Base-by-base conservation (phyloP, 1,140 invertebrate species). In the Dendroctonus valens region DNA sequence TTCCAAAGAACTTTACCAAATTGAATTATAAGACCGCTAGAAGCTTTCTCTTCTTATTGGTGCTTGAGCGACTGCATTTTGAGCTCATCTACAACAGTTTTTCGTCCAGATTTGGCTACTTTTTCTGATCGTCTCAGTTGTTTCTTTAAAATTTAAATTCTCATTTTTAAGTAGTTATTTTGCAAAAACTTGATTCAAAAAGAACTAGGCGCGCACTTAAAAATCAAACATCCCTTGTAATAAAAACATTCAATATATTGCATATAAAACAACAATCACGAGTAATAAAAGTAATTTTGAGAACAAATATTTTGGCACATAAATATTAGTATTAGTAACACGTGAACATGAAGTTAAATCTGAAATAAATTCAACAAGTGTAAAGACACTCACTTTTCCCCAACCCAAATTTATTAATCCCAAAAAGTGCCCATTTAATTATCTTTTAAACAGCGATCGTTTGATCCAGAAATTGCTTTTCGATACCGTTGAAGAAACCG, bases 401-500 rank as follows among this genome's bases (percentile, higher is more conserved):
- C 26, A 26, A 3, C 26, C 26, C 26, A 26, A 26, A 26, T 26
- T 26, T 3, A 26, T 26, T 26, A 26, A 26, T 26, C 26, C 26
- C 26, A 26, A 26, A 26, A 26, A 26, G 26, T 1, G 26, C 26
- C 26, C 26, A 26, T 26, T 26, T 1, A 26, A 26, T 54, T 41
- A 68, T 40, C 44, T 62, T 46, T 63, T 68, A 58, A 68, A 68
- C 14, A 68, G 40, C 5, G 66, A 68, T 15, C 59, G 8, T 39
- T 41, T 68, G 37, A 68, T 58, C 66, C 66, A 68, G 5, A 57
- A 65, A 14, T 42, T 58, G 38, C 63, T 65, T 14, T 65, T 65
- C 2, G 63, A 48, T 7, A 58, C 6, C 3, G 50, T 26, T 3
- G 26, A 26, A 26, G 26, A 26, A 26, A 26, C 26, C 26, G 26